Conservation (phyloP, 2,888 invertebrate genomes). For the Aphidius colemani region DNA sequence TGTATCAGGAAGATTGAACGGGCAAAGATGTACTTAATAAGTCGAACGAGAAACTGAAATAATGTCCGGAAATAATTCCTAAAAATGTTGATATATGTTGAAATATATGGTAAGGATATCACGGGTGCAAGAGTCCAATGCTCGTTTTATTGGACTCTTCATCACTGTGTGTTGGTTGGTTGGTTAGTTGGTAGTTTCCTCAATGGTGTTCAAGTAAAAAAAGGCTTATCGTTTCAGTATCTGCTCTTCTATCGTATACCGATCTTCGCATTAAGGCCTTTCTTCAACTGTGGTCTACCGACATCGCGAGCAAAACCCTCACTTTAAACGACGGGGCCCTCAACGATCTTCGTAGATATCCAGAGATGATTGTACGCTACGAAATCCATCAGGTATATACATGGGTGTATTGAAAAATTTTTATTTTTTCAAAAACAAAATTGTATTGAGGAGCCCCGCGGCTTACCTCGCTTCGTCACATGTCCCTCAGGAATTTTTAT, state of each 20-base stretch:
- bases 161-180: no score
- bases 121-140: no score
- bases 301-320: conserved; percentile 24
- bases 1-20: no score
- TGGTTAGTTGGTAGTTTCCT: conserved; percentile 3
- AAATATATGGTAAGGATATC: not conserved
- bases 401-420: not conserved
- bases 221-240: conserved; percentile 40
- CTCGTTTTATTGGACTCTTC: no score
- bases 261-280: conserved; percentile 39
- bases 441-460: not conserved
- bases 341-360: conserved; percentile 33
- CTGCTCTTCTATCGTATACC: conserved; percentile 39
- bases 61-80: no score
- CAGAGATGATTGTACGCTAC: conserved; percentile 30
- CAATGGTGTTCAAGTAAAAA: conserved; percentile 24
- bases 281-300: conserved; percentile 35
- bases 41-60: no score
- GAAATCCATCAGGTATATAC: conserved; percentile 29
- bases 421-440: no score
- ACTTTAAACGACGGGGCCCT: conserved; percentile 16
- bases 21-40: no score
- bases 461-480: conserved; percentile 31
- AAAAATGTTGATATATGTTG: no score
- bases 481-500: conserved; percentile 34